Base-by-base conservation (phyloP, 2,113 vertebrate species). In the Ovis canadensis region DNA sequence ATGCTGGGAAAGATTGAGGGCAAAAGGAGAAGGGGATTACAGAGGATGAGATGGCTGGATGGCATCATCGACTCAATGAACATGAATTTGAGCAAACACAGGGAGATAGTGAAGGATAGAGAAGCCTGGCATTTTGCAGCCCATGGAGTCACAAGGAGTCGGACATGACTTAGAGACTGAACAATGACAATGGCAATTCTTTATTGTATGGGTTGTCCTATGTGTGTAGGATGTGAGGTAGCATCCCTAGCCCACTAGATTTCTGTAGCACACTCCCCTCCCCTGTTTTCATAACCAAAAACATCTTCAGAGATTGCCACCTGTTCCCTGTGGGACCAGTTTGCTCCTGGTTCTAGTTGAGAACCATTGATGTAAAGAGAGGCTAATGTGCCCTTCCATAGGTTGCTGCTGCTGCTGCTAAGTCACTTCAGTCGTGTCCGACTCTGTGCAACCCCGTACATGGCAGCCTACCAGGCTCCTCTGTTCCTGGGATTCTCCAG, bases 131-230 rank as follows among this genome's bases (percentile, higher is more conserved):
- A 23, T 71, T 71, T 36, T 71, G 67, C 19, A 40, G n/a, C n/a
- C 19, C 19, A 23, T 40, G n/a, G 67, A 40, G n/a, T 71, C n/a
- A 23, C 19, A 40, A 71, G n/a, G n/a, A 40, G 19, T 71, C 5
- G 0, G n/a, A 71, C 5, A 71, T 0, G 1, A 40, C n/a, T 40
- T 40, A 71, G n/a, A 12, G n/a, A 23, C 19, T 71, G n/a, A 23
- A 71, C 67, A 40, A 2, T 40, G n/a, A 11, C 64, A 21, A 52
- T 3, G n/a, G 1, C 67, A 40, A 40, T 3, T 52, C 55, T 90
- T 50, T 7, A 3, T n/a, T 16, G 3, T 23, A 5, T 52, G 29
- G 8, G 31, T 6, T 21, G 11, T 4, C 7, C 54, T 57, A 9
- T n/a, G 10, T n/a, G 2, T 25, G 1, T 19, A 60, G 50, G 48